A percentile compares a stretch with the other conserved stretches of the same genome.
phyloP scores from a whole-genome alignment of 2,797 vertebrate genomes.

The Pantherophis vulpinus region DNA sequence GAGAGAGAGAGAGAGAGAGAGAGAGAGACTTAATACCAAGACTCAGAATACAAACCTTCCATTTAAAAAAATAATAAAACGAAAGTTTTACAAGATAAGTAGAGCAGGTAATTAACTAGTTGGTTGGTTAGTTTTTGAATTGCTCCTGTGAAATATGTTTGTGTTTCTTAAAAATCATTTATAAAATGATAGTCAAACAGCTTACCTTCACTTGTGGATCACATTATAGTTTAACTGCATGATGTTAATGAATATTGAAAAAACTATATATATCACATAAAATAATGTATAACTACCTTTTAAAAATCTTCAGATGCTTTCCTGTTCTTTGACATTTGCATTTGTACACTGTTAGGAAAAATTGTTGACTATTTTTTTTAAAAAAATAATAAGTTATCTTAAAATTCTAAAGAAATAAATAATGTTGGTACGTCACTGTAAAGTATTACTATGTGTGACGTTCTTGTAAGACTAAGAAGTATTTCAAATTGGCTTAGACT shows the following conservation, averaged over 20 bases:
- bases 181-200: neutral
- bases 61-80: neutral
- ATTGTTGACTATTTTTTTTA: neutral
- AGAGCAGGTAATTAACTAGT: neutral
- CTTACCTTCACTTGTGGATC: neutral
- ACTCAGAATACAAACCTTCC: neutral
- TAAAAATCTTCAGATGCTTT: neutral
- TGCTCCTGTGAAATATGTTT: neutral
- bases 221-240: neutral
- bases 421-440: neutral
- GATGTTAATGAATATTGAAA: neutral
- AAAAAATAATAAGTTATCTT: slow-evolving; percentile 21
- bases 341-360: neutral
- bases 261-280: neutral
- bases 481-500: neutral
- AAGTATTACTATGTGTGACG: neutral
- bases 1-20: too few relatives aligned
- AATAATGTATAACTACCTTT: neutral
- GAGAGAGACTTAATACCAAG: neutral
- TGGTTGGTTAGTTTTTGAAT: neutral
- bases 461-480: neutral
- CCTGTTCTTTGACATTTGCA: neutral
- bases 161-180: neutral
- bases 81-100: neutral
- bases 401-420: neutral